Conservation (phyloP, 2,797 vertebrate species). For the Cynodonichthys magdalenae region DNA sequence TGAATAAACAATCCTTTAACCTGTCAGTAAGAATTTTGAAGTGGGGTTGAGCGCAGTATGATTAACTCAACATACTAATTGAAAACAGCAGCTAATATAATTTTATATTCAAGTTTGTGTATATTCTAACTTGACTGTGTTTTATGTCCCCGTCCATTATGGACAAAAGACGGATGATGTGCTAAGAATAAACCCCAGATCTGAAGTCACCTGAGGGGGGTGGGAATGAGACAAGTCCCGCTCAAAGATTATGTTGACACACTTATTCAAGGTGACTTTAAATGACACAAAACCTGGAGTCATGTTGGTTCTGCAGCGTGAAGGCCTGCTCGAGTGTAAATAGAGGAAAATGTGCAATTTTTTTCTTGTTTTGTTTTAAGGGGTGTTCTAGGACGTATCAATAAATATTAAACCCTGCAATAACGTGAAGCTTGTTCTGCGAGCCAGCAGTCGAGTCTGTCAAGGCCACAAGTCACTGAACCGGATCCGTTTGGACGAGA, state of each 20-base stretch:
- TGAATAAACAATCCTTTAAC: no score
- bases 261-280: conserved; percentile 81
- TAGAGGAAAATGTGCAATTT: conserved; percentile 9
- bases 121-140: not conserved
- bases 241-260: conserved; percentile 68
- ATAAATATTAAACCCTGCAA: conserved; percentile 11
- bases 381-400: conserved; percentile 2
- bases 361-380: not conserved
- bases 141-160: not conserved
- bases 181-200: conserved; percentile 74
- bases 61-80: no score
- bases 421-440: conserved; percentile 30
- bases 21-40: no score
- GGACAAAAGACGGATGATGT: conserved; percentile 51
- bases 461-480: conserved; percentile 56
- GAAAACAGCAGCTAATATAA: not conserved
- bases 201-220: conserved; percentile 63
- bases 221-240: conserved; percentile 63
- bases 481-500: conserved; percentile 61
- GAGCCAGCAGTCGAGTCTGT: conserved; percentile 27
- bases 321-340: conserved; percentile 20
- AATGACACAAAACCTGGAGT: conserved; percentile 54
- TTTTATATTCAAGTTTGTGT: not conserved
- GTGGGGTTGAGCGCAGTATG: no score
- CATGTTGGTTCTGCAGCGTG: conserved; percentile 1